Percentiles rank a stretch among this genome's conserved stretches.
Conservation (phyloP, 2,113 vertebrate genomes). For the Casuarius casuarius region DNA sequence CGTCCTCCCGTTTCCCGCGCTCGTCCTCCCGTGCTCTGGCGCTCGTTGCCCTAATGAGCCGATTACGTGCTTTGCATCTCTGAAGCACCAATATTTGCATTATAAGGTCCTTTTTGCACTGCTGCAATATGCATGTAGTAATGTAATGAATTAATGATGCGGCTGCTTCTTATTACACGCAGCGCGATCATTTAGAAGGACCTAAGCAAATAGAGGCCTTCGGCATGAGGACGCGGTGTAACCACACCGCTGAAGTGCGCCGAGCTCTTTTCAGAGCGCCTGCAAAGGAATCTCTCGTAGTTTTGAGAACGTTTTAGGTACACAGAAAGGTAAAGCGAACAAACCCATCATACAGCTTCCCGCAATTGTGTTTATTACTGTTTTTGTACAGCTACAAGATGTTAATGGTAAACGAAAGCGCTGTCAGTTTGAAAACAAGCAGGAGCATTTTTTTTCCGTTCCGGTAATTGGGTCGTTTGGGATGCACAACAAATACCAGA, state of each 20-base stretch:
- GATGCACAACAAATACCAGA: neutral
- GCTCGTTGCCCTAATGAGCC: rapidly evolving
- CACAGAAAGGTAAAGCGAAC: neutral
- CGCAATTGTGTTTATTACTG: neutral
- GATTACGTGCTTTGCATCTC: neutral
- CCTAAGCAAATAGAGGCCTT: neutral
- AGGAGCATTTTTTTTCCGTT: neutral
- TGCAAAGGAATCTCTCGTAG: neutral
- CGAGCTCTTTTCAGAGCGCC: neutral
- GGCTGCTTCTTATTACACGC: neutral
- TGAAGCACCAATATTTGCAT: neutral
- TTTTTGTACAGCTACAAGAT: neutral
- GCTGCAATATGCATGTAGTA: neutral
- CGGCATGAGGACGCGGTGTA: neutral
- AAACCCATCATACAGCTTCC: neutral
- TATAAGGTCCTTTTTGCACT: neutral
- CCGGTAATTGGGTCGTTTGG: neutral
- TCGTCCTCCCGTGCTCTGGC: neutral
- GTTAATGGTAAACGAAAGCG: neutral
- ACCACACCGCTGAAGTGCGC: neutral
- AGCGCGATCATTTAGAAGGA: neutral
- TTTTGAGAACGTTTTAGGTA: neutral
- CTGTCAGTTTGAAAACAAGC: neutral
- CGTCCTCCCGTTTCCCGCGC: no score
- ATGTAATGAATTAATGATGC: slow-evolving; percentile 3